Conservation (phyloP, 2,113 vertebrate species). For the Eretmochelys imbricata region DNA sequence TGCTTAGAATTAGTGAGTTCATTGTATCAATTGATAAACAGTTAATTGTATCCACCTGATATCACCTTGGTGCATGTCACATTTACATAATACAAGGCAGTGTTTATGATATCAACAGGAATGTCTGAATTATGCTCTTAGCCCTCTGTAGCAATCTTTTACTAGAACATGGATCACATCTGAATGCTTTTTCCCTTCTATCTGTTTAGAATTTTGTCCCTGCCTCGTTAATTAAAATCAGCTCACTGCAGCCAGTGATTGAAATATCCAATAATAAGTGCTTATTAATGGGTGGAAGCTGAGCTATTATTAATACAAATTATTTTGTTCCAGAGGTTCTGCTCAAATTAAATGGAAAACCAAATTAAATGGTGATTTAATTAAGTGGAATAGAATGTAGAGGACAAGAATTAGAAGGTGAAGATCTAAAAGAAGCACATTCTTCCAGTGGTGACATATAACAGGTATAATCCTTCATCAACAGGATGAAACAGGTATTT, state of each 20-base stretch:
- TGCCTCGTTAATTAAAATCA: constrained; percentile 71
- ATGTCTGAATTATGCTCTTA: not conserved
- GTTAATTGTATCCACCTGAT: constrained; percentile 22
- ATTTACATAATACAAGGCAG: not conserved
- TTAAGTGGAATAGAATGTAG: constrained; percentile 59
- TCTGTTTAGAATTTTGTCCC: constrained; percentile 58
- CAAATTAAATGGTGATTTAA: constrained; percentile 74
- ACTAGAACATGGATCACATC: not conserved
- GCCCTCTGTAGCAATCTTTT: not conserved
- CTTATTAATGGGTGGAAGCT: constrained; percentile 62
- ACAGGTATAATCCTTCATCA: constrained; percentile 70
- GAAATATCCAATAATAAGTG: constrained; percentile 65
- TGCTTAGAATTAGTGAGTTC: constrained; percentile 40
- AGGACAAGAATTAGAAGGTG: constrained; percentile 52
- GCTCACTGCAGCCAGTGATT: constrained; percentile 25
- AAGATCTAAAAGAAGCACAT: constrained; percentile 43
- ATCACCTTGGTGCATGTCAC: not conserved
- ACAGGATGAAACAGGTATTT: constrained; percentile 26
- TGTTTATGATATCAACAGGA: not conserved
- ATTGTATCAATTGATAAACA: constrained; percentile 32
- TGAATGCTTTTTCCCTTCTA: constrained; percentile 26
- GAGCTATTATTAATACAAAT: constrained; percentile 72
- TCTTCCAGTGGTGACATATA: constrained; percentile 60
- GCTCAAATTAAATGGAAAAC: constrained; percentile 66
- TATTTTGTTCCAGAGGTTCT: constrained; percentile 72